Conservation (phyloP, 2,888 invertebrate species). For the Pocota personata region DNA sequence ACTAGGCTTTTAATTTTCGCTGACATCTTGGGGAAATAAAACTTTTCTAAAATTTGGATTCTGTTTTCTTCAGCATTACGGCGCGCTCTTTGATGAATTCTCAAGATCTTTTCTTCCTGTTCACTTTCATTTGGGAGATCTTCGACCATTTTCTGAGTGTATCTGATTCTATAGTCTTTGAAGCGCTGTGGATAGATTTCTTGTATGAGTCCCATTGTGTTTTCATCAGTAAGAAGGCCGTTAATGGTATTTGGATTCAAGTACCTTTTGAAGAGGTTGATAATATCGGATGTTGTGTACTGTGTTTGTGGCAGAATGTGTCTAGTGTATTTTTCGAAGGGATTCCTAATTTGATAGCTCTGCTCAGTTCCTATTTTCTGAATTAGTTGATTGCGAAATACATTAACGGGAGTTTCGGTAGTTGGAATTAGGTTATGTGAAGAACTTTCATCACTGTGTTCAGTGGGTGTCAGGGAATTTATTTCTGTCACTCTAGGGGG, state of each 20-base stretch:
- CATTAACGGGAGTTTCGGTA: not conserved
- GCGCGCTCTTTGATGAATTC: slow-evolving; percentile 19
- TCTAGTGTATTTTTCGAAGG: slow-evolving; percentile 27
- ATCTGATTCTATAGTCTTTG: slow-evolving; percentile 33
- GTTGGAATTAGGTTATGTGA: not conserved
- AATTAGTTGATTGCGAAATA: not conserved
- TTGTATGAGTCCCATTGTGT: slow-evolving; percentile 42
- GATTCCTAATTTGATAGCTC: slow-evolving; percentile 26
- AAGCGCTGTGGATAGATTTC: slow-evolving; percentile 50
- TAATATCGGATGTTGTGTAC: slow-evolving; percentile 17
- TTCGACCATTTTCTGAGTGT: slow-evolving; percentile 40
- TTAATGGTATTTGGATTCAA: slow-evolving; percentile 44
- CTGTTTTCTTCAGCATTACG: slow-evolving; percentile 48
- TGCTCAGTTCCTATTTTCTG: not conserved
- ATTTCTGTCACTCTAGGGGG: not conserved
- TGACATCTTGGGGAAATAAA: slow-evolving; percentile 28
- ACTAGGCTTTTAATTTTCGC: slow-evolving; percentile 5
- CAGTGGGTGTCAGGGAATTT: not conserved
- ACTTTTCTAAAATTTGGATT: slow-evolving; percentile 44
- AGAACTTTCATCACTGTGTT: not conserved
- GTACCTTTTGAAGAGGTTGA: slow-evolving; percentile 30
- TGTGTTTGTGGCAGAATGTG: not conserved
- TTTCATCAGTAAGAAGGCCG: slow-evolving; percentile 27
- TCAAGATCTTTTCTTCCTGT: slow-evolving; percentile 38
- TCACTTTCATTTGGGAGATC: slow-evolving; percentile 24